phyloP scores from a whole-genome alignment of 2,888 invertebrate genomes.

The Agrochola macilenta region DNA sequence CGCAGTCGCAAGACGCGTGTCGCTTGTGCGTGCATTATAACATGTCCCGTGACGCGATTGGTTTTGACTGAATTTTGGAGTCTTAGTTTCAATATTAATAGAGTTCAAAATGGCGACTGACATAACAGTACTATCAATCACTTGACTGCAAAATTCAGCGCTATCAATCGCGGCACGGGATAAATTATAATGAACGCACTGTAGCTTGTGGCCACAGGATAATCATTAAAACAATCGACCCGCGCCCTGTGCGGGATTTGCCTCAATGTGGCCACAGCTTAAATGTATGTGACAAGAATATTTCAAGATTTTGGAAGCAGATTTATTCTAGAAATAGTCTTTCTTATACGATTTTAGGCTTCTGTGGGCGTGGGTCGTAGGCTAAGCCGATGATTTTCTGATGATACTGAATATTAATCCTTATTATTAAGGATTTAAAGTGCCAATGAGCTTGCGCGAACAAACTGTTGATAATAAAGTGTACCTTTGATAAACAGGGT shows the following conservation, averaged over 20 bases:
- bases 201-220: not conserved
- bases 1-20: not conserved
- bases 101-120: too few relatives aligned
- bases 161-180: too few relatives aligned
- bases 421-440: not conserved
- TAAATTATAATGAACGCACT: too few relatives aligned
- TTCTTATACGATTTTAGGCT: slow-evolving; percentile 26
- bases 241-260: not conserved
- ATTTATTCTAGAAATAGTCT: slow-evolving; percentile 12
- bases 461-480: not conserved
- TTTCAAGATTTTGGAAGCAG: slow-evolving; percentile 22
- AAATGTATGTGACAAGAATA: not conserved
- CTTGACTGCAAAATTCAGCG: too few relatives aligned
- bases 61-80: too few relatives aligned
- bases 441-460: not conserved
- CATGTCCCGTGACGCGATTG: too few relatives aligned
- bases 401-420: not conserved
- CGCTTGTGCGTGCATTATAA: not conserved
- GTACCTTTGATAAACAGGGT: not conserved
- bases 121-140: too few relatives aligned
- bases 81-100: too few relatives aligned
- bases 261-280: not conserved
- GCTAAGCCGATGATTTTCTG: not conserved
- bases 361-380: slow-evolving; percentile 28
- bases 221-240: too few relatives aligned